A percentile compares a stretch with the other conserved stretches of the same genome.
Evolutionary conservation across 2,113 vertebrate genomes (phyloP).

Genomic region (Syngnathus scovelli): DNA sequence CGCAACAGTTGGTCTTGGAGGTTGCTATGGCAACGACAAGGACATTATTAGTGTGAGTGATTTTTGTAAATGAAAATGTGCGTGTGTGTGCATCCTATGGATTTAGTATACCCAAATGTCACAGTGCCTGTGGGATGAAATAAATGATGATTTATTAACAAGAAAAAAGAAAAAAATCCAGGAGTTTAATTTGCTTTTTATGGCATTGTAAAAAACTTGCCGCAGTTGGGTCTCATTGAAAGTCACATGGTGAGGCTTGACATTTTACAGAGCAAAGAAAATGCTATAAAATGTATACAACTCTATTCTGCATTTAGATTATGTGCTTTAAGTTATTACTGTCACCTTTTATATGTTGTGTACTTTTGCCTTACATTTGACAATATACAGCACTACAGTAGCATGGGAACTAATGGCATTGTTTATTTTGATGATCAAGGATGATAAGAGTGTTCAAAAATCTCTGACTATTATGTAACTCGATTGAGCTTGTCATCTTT

Average conservation of each 20-base stretch:
- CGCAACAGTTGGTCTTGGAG: neutral
- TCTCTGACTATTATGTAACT: conserved; percentile 20
- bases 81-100: neutral
- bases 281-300: neutral
- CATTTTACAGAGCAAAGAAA: neutral
- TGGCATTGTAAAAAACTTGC: conserved; percentile 10
- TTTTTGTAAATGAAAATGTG: neutral
- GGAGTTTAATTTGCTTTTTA: conserved; percentile 28
- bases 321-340: neutral
- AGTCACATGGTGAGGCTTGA: neutral
- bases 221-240: conserved; percentile 6
- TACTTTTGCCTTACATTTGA: neutral
- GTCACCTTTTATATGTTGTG: neutral
- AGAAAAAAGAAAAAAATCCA: neutral
- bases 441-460: conserved; percentile 15
- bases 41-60: neutral
- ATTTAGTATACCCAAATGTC: neutral
- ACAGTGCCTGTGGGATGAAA: conserved; percentile 1
- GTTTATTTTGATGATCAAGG: neutral
- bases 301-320: neutral
- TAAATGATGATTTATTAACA: conserved; percentile 29
- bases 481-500: conserved; percentile 14
- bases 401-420: neutral
- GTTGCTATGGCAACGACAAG: neutral
- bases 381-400: neutral